Conservation (phyloP, 2,113 vertebrate species). For the Dasypus novemcinctus region DNA sequence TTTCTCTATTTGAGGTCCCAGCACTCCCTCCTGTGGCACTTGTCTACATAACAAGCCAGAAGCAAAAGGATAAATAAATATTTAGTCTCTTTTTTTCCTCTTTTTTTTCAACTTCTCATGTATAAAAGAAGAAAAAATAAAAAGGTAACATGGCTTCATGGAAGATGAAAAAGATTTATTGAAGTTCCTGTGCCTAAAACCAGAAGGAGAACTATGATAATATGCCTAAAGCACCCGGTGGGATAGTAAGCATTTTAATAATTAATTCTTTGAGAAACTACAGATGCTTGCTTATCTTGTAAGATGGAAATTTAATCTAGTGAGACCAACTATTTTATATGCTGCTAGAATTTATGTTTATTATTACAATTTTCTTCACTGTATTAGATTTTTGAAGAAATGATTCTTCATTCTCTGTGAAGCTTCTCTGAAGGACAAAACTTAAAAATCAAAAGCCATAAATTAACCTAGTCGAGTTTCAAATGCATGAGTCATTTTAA, state of each 20-base stretch:
- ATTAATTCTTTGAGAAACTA: background rate
- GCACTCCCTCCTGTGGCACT: slow-evolving; percentile 80
- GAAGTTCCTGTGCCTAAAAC: background rate
- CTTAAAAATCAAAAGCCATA: background rate
- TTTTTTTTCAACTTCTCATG: background rate
- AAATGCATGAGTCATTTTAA: background rate
- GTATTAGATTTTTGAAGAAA: background rate
- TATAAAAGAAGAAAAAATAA: background rate
- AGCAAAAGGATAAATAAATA: background rate
- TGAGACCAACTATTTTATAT: background rate
- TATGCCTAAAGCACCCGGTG: background rate
- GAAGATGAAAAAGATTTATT: background rate
- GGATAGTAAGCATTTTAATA: background rate
- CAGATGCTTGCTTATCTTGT: background rate
- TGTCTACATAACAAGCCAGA: background rate
- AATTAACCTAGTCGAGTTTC: background rate
- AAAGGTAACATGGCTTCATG: background rate
- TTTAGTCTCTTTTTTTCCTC: background rate
- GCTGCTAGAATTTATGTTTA: background rate
- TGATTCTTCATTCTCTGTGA: background rate
- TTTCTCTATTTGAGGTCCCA: slow-evolving; percentile 69
- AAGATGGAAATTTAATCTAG: background rate
- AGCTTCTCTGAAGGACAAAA: background rate
- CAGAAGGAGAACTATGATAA: background rate
- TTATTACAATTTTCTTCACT: background rate